These are phyloP conservation scores for Mergus octosetaceus DNA, from an alignment of 2,797 vertebrate genomes.

Conservation along the genomic window DNA sequence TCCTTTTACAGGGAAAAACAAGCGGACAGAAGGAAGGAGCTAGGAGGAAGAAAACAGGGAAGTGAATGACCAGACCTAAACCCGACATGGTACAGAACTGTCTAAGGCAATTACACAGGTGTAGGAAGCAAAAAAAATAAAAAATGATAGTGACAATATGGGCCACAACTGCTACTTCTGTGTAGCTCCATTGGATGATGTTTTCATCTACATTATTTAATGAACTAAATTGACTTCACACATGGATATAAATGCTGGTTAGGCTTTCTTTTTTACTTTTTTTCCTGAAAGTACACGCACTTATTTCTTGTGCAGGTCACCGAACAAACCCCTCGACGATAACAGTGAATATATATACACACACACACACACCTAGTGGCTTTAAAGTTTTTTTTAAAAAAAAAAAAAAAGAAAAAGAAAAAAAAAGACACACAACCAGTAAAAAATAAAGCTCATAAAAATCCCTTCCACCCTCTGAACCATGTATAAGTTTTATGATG, in stretches of 20 bases:
- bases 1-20: not conserved
- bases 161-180: not conserved
- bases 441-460: not conserved
- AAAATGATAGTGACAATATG: not conserved
- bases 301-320: not conserved
- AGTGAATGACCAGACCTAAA: not conserved
- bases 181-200: not conserved
- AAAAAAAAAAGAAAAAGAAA: not conserved
- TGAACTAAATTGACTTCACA: not conserved
- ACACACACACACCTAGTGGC: too few relatives aligned
- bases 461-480: not conserved
- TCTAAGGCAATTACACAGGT: not conserved
- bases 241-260: not conserved
- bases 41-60: not conserved
- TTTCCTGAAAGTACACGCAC: not conserved
- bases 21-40: fast-evolving
- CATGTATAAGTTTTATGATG: not conserved
- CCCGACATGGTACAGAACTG: not conserved
- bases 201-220: not conserved
- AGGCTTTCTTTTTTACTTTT: not conserved
- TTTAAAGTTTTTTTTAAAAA: not conserved
- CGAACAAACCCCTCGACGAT: not conserved
- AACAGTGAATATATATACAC: too few relatives aligned
- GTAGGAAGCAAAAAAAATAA: not conserved
- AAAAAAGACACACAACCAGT: not conserved